Evolutionary conservation across 2,888 invertebrate species (phyloP).

Genomic region (Noctua fimbriata): DNA sequence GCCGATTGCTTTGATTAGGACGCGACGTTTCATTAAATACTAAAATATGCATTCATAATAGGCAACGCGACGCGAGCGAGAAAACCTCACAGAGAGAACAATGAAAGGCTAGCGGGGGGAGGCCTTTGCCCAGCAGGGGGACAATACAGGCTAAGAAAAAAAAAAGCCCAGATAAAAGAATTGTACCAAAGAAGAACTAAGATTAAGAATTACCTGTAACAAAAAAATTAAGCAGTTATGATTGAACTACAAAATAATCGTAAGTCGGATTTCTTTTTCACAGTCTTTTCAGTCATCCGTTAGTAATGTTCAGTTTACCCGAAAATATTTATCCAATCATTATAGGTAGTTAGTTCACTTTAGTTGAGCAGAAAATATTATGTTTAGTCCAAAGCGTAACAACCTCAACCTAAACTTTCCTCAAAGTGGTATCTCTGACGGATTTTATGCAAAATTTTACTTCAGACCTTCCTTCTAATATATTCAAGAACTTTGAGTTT

Average conservation of each 20-base stretch:
- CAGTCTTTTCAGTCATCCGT: neutral
- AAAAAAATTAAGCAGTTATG: neutral
- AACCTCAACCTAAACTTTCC: slow-evolving; percentile 19
- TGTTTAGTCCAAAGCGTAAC: neutral
- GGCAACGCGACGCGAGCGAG: neutral
- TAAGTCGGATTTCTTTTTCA: neutral
- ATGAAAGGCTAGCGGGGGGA: no score
- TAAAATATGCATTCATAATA: neutral
- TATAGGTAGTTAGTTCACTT: neutral
- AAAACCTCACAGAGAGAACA: no score
- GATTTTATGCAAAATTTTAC: slow-evolving; percentile 38
- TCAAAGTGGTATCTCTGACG: slow-evolving; percentile 26
- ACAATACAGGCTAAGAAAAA: no score
- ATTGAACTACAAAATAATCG: no score
- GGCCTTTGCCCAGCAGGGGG: no score
- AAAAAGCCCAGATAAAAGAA: neutral
- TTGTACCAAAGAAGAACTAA: neutral
- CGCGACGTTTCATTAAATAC: neutral
- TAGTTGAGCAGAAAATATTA: neutral
- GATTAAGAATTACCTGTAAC: neutral
- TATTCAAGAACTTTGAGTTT: slow-evolving; percentile 51
- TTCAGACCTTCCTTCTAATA: slow-evolving; percentile 36
- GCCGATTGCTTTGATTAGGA: no score
- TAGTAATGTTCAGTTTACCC: neutral
- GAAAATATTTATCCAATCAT: neutral